Conservation (phyloP, 2,113 vertebrate species). For the Phylloscopus trochilus region DNA sequence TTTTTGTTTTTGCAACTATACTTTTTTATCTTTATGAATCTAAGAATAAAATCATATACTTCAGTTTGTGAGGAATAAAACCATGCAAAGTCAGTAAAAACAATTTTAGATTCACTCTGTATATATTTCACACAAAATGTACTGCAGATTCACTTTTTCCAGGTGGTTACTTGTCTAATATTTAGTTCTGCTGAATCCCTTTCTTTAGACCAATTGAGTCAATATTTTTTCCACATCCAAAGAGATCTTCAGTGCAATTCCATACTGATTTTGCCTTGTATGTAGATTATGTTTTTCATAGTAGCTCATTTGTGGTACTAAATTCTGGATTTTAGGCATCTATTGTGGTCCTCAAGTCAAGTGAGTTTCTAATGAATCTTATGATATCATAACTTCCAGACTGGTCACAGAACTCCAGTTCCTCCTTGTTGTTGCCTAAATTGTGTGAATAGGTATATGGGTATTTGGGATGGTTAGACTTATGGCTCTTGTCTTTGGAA, state of each 20-base stretch:
- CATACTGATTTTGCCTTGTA: background rate
- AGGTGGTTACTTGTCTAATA: background rate
- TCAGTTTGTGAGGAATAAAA: background rate
- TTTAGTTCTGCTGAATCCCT: background rate
- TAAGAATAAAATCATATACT: background rate
- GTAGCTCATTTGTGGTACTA: accelerated
- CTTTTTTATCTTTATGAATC: background rate
- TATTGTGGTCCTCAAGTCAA: background rate
- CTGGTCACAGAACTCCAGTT: background rate
- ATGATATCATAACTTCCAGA: background rate
- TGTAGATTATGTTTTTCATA: background rate
- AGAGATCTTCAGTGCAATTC: background rate
- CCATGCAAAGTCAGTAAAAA: background rate
- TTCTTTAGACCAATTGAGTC: background rate
- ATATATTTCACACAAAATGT: background rate
- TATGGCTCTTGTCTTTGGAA: background rate
- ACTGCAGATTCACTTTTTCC: background rate
- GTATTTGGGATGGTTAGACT: background rate
- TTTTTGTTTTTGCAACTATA: background rate
- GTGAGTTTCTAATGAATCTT: background rate
- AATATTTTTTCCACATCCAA: background rate
- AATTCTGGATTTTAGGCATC: background rate
- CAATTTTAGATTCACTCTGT: background rate
- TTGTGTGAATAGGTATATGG: no score
- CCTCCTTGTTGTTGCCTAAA: background rate